Evolutionary conservation across 2,888 invertebrate genomes (phyloP), one percentile per base, ranked within the genome.

Genomic region (Agonopterix arenella): DNA sequence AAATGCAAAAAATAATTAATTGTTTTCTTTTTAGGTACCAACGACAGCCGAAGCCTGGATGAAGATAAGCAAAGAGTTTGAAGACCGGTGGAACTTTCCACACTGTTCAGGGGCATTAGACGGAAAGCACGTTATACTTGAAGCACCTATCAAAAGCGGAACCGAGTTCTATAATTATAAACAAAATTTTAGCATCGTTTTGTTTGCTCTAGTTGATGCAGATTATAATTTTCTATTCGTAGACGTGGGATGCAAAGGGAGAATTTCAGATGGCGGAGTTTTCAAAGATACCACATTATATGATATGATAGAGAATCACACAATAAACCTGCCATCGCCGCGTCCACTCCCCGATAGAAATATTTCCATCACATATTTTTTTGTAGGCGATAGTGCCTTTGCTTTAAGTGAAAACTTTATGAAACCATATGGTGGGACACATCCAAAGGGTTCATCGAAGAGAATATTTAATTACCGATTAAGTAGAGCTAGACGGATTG

Each of bases 371-470:
- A 57, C 58, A n/a, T 57, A 60, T 47, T 61, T 4, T 54, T 59
- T 52, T 42, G n/a, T 60, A 45, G 57, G 47, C 36, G 57, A 57
- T 44, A 55, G 55, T 18, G 61, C 61, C 11, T 60, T 61, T 54
- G 53, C 59, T 41, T 38, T 61, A 8, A 48, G 41, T 9, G 50
- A 45, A 44, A 36, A 54, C 50, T 42, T 58, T 4, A 59, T 60
- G 57, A 59, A 57, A 48, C 52, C 55, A n/a, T 58, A 52, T 47
- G 47, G 47, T 44, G 51, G 54, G 11, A 47, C 43, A 47, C 52
- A 54, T 52, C 47, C 49, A 41, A 13, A 9, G 44, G 51, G 41
- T n/a, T 7, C 41, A 41, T n/a, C n/a, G n/a, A n/a, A n/a, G n/a
- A n/a, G n/a, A n/a, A n/a, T n/a, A n/a, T n/a, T n/a, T n/a, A n/a